phyloP scores from a whole-genome alignment of 2,113 vertebrate species.

The Gasterosteus aculeatus region DNA sequence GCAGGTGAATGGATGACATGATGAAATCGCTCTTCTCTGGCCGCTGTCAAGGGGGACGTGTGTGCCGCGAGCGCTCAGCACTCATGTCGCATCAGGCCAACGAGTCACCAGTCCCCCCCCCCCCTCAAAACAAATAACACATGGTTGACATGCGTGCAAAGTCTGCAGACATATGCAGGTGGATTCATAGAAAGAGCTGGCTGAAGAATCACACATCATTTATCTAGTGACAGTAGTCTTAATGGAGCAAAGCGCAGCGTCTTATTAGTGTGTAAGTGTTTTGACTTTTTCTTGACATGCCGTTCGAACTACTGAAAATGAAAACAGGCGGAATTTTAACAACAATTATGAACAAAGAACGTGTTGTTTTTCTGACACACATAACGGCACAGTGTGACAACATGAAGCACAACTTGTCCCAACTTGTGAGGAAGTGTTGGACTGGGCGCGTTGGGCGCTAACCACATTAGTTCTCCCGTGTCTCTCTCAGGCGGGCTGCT shows the following conservation, averaged over 20 bases:
- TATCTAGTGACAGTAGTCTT: constrained; percentile 19
- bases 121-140: no score
- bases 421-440: constrained; percentile 69
- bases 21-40: constrained; percentile 72
- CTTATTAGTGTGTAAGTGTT: constrained; percentile 1
- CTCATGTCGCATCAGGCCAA: constrained; percentile 52
- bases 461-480: constrained; percentile 73
- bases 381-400: not conserved
- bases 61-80: constrained; percentile 60
- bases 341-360: constrained; percentile 42
- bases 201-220: constrained; percentile 10
- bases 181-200: not conserved
- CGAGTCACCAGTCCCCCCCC: constrained; percentile 22
- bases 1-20: constrained; percentile 72
- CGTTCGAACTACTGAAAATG: constrained; percentile 39
- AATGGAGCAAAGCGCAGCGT: constrained; percentile 32
- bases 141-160: not conserved
- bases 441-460: constrained; percentile 57
- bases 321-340: constrained; percentile 28
- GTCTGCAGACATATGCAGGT: not conserved
- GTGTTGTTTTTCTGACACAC: constrained; percentile 1
- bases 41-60: constrained; percentile 67
- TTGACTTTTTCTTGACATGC: constrained; percentile 45
- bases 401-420: constrained; percentile 47
- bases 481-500: constrained; percentile 61